Percentiles rank a stretch among this genome's conserved stretches.
Evolutionary conservation across 2,888 invertebrate genomes (phyloP).

Genomic region (Congeria kusceri): DNA sequence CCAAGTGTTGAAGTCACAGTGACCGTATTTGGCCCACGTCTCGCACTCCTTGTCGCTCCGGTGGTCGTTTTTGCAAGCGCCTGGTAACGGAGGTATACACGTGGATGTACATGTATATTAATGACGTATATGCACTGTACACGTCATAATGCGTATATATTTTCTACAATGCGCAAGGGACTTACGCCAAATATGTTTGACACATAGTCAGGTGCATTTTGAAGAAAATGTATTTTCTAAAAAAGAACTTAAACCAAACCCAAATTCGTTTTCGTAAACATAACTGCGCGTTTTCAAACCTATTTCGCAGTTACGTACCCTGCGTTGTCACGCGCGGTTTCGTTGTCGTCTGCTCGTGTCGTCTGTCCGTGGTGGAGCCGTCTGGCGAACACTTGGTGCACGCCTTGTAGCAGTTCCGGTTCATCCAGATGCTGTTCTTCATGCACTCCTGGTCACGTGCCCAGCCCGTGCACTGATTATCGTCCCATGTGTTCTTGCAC

Average conservation of each 20-base stretch:
- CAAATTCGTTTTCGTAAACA: too few species aligned
- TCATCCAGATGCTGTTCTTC: conserved; percentile 76
- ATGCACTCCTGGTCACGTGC: conserved; percentile 71
- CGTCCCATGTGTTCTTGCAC: conserved; percentile 73
- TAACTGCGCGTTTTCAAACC: too few species aligned
- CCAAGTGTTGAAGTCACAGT: conserved; percentile 74
- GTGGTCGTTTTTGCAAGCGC: conserved; percentile 63
- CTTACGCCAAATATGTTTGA: too few species aligned
- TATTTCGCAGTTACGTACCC: too few species aligned
- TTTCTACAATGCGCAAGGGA: too few species aligned
- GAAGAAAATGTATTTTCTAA: too few species aligned
- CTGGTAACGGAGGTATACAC: not conserved
- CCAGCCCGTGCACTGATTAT: conserved; percentile 71
- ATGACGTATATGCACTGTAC: too few species aligned
- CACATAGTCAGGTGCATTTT: too few species aligned
- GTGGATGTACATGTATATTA: too few species aligned
- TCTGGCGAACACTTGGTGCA: conserved; percentile 61
- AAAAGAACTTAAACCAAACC: too few species aligned
- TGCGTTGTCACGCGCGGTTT: conserved; percentile 4
- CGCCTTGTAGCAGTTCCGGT: conserved; percentile 70
- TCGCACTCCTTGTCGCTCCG: conserved; percentile 67
- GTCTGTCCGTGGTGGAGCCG: not conserved
- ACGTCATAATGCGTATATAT: too few species aligned
- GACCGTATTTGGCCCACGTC: conserved; percentile 69
- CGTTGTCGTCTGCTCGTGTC: too few species aligned